Evolutionary conservation across 30 jellyfish, hydroid and myxozoan genomes (phyloP).

Genomic region (Rhopilema esculentum): DNA sequence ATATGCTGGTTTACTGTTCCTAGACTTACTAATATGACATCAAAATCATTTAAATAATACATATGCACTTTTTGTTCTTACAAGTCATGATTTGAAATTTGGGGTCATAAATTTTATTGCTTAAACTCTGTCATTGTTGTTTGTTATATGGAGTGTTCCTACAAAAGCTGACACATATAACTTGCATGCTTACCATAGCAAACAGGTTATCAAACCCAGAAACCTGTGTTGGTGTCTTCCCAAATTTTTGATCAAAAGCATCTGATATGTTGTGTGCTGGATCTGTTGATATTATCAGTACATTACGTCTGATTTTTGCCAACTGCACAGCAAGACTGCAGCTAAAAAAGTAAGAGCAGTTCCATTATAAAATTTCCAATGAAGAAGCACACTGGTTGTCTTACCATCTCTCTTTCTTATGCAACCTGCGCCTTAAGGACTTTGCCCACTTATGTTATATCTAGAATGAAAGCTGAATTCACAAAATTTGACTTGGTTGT

Average conservation of each 20-base stretch:
- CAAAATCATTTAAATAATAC: no score
- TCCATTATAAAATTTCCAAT: background rate
- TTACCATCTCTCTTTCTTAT: no score
- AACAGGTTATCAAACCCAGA: conserved; percentile 83
- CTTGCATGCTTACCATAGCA: conserved; percentile 95
- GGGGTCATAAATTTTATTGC: no score
- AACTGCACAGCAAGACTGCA: conserved; percentile 94
- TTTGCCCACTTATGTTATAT: no score
- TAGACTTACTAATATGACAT: no score
- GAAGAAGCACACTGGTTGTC: background rate
- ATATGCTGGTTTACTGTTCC: no score
- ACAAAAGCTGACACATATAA: no score
- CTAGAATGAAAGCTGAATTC: background rate
- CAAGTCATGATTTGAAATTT: no score
- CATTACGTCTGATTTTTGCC: conserved; percentile 73
- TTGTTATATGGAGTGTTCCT: no score
- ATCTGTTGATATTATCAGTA: conserved; percentile 93
- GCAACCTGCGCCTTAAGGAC: no score
- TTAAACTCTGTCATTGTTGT: no score
- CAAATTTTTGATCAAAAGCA: conserved; percentile 97
- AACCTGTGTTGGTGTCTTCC: conserved; percentile 89
- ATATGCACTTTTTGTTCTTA: no score
- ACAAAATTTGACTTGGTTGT: background rate
- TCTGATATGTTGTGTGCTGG: conserved; percentile 99
- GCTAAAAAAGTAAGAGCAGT: conserved; percentile 33